phyloP scores from a whole-genome alignment of 2,797 vertebrate genomes.

The Peromyscus aztecus region DNA sequence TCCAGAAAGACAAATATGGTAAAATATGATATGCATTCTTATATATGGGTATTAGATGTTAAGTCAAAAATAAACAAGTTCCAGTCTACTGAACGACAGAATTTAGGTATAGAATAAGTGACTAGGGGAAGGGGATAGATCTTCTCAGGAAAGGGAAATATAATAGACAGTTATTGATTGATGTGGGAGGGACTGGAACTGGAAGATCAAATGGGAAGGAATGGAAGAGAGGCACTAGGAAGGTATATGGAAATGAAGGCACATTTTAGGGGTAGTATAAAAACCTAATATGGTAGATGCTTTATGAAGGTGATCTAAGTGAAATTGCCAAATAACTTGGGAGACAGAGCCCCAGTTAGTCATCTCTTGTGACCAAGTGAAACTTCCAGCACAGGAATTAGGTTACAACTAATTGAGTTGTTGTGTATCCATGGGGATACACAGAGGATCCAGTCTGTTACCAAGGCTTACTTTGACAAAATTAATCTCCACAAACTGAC shows the following conservation, averaged over 20 bases:
- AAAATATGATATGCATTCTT: neutral
- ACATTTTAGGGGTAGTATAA: neutral
- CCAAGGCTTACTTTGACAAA: neutral
- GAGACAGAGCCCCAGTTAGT: neutral
- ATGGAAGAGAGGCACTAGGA: neutral
- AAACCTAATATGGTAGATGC: neutral
- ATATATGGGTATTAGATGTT: neutral
- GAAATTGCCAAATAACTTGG: no score
- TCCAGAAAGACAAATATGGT: neutral
- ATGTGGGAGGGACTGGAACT: neutral
- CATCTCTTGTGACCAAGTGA: neutral
- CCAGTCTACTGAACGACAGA: neutral
- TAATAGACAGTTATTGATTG: neutral
- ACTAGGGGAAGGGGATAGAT: neutral
- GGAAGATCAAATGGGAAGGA: neutral
- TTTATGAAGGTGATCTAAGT: neutral
- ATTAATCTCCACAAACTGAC: neutral
- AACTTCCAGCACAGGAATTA: neutral
- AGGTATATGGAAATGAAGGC: neutral
- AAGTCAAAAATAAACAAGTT: neutral
- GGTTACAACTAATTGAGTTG: neutral
- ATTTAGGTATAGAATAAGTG: neutral
- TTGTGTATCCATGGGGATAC: neutral
- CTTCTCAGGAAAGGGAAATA: neutral
- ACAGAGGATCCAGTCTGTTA: neutral